A percentile compares a stretch with the other conserved stretches of the same genome.
These are phyloP conservation scores for Torymus auratus DNA, from an alignment of 2,888 invertebrate genomes.

Conservation along the genomic window DNA sequence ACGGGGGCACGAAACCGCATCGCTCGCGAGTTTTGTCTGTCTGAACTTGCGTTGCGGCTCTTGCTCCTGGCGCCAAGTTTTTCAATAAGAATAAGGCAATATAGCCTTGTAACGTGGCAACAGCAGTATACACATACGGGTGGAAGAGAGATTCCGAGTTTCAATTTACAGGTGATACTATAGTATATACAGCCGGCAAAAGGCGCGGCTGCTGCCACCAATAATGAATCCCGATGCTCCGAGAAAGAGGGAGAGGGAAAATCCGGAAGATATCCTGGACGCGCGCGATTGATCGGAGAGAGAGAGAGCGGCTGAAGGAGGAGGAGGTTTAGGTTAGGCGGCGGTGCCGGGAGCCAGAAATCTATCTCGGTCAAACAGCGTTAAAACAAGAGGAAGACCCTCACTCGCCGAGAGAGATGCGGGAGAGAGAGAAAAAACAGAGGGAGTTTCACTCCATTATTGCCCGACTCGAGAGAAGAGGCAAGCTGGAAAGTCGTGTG, in stretches of 20 bases:
- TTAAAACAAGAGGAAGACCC: slow-evolving; percentile 55
- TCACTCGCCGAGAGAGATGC: no score
- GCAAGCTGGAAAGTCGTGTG: no score
- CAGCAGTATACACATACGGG: not conserved
- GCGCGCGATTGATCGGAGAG: slow-evolving; percentile 49
- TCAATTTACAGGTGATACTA: slow-evolving; percentile 53
- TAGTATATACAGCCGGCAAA: not conserved
- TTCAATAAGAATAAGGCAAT: slow-evolving; percentile 57
- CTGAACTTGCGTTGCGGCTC: slow-evolving; percentile 25
- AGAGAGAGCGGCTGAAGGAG: not conserved
- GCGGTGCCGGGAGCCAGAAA: slow-evolving; percentile 38
- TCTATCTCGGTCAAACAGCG: slow-evolving; percentile 55
- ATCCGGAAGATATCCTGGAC: slow-evolving; percentile 27
- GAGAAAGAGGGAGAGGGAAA: not conserved
- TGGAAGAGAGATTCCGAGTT: slow-evolving; percentile 42
- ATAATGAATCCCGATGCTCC: slow-evolving; percentile 56
- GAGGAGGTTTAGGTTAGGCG: not conserved
- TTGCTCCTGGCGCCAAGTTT: slow-evolving; percentile 40
- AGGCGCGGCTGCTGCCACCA: slow-evolving; percentile 24
- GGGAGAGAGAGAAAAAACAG: slow-evolving; percentile 29
- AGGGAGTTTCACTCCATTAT: slow-evolving; percentile 30
- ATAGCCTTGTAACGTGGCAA: slow-evolving; percentile 27
- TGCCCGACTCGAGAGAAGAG: not conserved
- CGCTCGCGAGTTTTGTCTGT: not conserved
- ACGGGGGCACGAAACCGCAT: no score